Base-by-base conservation (phyloP, 1,140 invertebrate genomes). In the Sipha flava region DNA sequence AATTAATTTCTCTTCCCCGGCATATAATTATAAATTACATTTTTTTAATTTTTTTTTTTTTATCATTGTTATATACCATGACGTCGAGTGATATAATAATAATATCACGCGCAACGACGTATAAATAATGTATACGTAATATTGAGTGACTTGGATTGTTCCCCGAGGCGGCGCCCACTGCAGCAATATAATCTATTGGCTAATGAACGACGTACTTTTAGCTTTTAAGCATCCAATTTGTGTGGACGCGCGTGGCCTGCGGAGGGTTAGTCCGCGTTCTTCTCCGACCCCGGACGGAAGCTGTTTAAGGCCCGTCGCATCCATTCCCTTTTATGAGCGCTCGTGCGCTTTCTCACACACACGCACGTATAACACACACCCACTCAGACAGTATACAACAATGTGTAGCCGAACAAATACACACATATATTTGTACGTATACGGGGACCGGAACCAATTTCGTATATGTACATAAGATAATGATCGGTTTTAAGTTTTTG, bases 401-500 rank as follows among this genome's bases (percentile, higher is more conserved):
- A 43, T 23, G 12, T 64, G 21, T 37, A 64, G 10, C 6, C n/a
- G 31, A 34, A 37, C 59, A 21, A n/a, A 37, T 31, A 62, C 57
- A 34, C 18, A 9, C 14, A 43, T 66, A 66, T 66, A 66, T 66
- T 40, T 66, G 40, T 66, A 9, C 16, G 43, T 45, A 16, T 45
- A 45, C 16, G 43, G 7, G 40, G 70, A 54, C 62, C 43, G 72
- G 72, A 75, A 75, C 72, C 45, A 75, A 52, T 75, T 54, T 23
- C 68, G 68, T 49, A 16, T 49, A 34, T 72, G 47, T 52, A 34
- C 23, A 54, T 18, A 37, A 75, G 72, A 75, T 75, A 75, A 75
- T 75, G 72, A 75, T 75, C 72, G 45, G 16, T 75, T 54, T 75
- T 52, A 54, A 52, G n/a, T 54, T 75, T 52, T 57, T 52, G 23